These are phyloP conservation scores for Tupiocoris notatus DNA, from an alignment of 2,888 invertebrate genomes.

Conservation along the genomic window DNA sequence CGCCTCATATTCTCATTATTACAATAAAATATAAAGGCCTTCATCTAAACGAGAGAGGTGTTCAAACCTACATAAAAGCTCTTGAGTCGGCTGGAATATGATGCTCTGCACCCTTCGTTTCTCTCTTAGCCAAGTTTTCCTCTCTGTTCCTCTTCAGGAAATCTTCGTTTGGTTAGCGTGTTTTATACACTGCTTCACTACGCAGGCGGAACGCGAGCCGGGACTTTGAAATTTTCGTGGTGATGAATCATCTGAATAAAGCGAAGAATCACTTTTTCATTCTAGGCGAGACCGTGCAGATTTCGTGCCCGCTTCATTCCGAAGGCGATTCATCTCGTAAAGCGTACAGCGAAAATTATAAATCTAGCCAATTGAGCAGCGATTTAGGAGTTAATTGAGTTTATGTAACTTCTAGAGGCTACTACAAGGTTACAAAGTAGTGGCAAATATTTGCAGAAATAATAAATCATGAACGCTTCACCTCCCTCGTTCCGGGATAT, in stretches of 20 bases:
- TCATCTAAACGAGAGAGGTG: constrained; percentile 19
- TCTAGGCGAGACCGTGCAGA: not conserved
- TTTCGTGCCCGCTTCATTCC: not conserved
- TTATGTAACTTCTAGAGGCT: not conserved
- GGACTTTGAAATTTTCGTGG: not conserved
- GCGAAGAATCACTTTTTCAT: not conserved
- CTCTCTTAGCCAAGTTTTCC: no score
- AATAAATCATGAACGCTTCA: no score
- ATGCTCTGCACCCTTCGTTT: not conserved
- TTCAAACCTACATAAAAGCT: not conserved
- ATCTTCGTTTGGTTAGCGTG: constrained; percentile 27
- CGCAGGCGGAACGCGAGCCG: not conserved
- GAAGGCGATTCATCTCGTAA: not conserved
- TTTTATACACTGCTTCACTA: not conserved
- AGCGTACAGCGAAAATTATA: not conserved
- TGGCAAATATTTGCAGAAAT: no score
- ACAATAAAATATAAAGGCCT: constrained; percentile 28
- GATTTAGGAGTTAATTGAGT: not conserved
- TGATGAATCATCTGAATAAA: not conserved
- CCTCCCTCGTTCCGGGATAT: no score
- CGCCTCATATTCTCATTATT: constrained; percentile 26
- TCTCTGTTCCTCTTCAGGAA: not conserved
- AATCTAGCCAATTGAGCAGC: not conserved
- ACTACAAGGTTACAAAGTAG: no score
- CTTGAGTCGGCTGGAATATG: no score